Evolutionary conservation across 2,113 vertebrate genomes (phyloP).

Genomic region (Cygnus atratus): DNA sequence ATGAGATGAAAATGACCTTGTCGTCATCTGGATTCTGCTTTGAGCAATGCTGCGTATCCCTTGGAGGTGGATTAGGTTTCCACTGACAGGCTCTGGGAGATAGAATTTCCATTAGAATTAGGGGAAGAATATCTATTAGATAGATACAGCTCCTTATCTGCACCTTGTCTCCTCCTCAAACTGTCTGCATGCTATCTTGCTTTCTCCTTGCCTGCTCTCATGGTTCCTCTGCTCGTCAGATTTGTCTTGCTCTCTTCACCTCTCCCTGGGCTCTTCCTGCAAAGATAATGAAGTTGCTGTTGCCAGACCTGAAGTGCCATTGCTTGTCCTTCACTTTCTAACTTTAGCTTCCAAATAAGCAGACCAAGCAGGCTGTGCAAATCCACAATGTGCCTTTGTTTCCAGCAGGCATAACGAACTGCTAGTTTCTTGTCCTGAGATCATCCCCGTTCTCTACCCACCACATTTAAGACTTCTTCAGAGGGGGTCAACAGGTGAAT

Average conservation of each 20-base stretch:
- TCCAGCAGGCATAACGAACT: neutral
- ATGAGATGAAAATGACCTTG: constrained; percentile 45
- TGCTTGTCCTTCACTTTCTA: constrained; percentile 26
- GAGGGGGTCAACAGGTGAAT: neutral
- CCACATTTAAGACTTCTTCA: neutral
- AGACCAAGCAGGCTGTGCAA: neutral
- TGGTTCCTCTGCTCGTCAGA: neutral
- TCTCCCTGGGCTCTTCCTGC: constrained; percentile 36
- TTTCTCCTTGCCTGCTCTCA: constrained; percentile 23
- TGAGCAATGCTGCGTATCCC: neutral
- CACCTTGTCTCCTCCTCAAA: neutral
- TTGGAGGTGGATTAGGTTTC: constrained; percentile 41
- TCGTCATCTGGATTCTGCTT: neutral
- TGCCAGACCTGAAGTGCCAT: neutral
- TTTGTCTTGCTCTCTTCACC: constrained; percentile 49
- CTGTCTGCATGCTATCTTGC: constrained; percentile 25
- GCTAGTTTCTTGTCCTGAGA: neutral
- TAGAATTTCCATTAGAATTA: constrained; percentile 55
- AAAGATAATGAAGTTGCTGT: constrained; percentile 40
- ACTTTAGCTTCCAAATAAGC: neutral
- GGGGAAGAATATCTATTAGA: constrained; percentile 51
- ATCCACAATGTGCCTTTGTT: neutral
- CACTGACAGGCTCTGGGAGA: constrained; percentile 36
- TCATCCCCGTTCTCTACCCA: neutral
- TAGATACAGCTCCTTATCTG: constrained; percentile 50